Base-by-base conservation (phyloP, 2,888 invertebrate genomes). In the Thysanoteuthis rhombus region DNA sequence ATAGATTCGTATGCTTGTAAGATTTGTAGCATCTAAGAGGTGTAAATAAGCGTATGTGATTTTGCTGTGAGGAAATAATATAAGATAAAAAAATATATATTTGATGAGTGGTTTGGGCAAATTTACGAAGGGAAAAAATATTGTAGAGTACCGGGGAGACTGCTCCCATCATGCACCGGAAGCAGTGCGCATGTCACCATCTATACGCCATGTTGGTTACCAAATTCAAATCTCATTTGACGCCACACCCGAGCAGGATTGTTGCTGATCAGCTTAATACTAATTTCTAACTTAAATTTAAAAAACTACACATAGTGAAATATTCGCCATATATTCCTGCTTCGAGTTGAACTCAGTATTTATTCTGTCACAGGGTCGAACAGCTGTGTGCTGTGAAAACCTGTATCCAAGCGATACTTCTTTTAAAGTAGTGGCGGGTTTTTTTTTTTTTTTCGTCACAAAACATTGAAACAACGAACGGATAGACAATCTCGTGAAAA, bases 141-240 rank as follows among this genome's bases (percentile, higher is more conserved):
- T n/a, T n/a, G n/a, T 10, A 36, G 12, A 5, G 75, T 16, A 75
- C n/a, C n/a, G n/a, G n/a, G 12, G 75, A 36, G 36, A n/a, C 12
- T 19, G n/a, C n/a, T 91, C n/a, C 92, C 92, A 42, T 32, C 45
- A 32, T 42, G 92, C 45, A 91, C 40, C 45, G 40, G n/a, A 22
- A 40, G 22, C 75, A 92, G 12, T 92, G 94, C 94, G 95, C 95
- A 94, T 94, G 94, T 94, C 94, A 91, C 45, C 93, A 93, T 93
- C 93, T 93, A 94, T 94, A 93, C 95, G 95, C 95, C 95, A 95
- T 95, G 94, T 95, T 95, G 94, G 94, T 93, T 94, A 94, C 95
- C 94, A 95, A 95, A 95, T 95, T 95, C 95, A 92, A 92, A 94
- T 95, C 94, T 93, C 45, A 91, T 28, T 89, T 91, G n/a, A 75